Evolutionary conservation across 2,797 vertebrate genomes (phyloP), one percentile per base, ranked within the genome.

Genomic region (Peromyscus eremicus): DNA sequence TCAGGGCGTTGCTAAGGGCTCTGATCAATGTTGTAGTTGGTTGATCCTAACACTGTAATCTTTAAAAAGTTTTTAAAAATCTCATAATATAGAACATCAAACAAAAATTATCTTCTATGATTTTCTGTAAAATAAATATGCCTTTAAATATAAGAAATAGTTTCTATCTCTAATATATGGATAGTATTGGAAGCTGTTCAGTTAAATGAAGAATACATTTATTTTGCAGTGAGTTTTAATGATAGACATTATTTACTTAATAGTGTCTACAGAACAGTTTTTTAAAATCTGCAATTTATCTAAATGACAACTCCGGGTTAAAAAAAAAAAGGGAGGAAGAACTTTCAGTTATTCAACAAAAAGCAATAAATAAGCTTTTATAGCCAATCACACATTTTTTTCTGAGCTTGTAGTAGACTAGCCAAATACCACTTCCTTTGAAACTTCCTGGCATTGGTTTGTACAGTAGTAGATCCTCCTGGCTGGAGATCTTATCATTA

Each of bases 321-420:
- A 95, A 97, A 71, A 95, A 82, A 88, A 68, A 81, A 79, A 32
- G 12, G 32, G 62, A 70, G 55, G 34, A 96, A 95, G 79, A 96
- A 70, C 49, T 91, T 94, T 89, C n/a, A 43, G 43, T 17, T 66
- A 95, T 43, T 95, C 55, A 91, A 73, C 75, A 81, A 84, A 91
- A 70, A 95, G 25, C 12, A 95, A 80, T 46, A 94, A 95, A 55
- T 91, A 94, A 80, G 46, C 62, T 95, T 96, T 89, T 71, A 94
- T 6, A 82, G 55, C 34, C 46, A 94, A 71, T 77, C 52, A 90
- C 23, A 73, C 84, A 89, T 89, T 97, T 64, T 95, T 94, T 70
- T 46, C 89, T 94, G 75, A 94, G 70, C 73, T 68, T 68, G 90
- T 52, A 66, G 23, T 37, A 95, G 25, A 29, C 17, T 91, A 96